A percentile compares a stretch with the other conserved stretches of the same genome.
phyloP scores from a whole-genome alignment of 1,140 invertebrate species.

The Pteromalus puparum region DNA sequence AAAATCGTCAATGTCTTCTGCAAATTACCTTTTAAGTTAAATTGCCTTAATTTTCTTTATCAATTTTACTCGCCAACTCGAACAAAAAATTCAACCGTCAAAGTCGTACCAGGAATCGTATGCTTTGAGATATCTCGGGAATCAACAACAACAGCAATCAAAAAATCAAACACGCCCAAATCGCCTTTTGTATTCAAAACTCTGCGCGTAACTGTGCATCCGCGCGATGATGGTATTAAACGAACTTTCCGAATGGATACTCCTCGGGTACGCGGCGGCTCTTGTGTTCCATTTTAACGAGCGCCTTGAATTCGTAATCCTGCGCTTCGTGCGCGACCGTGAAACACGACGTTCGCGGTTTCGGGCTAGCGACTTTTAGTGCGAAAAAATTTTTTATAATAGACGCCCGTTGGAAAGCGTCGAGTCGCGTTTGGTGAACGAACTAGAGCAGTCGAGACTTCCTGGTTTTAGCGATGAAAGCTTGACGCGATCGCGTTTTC shows the following conservation, averaged over 20 bases:
- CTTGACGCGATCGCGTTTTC: not conserved
- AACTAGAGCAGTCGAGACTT: not conserved
- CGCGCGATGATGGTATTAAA: not conserved
- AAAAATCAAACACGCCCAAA: not conserved
- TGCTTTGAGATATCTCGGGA: not conserved
- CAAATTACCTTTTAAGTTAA: no score
- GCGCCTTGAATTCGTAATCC: conserved; percentile 21
- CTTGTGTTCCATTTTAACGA: conserved; percentile 20
- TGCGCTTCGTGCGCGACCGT: not conserved
- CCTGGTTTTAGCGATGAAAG: not conserved
- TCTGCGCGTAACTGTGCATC: not conserved
- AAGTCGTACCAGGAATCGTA: no score
- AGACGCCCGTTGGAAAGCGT: not conserved
- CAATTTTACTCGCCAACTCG: no score
- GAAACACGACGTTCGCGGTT: not conserved
- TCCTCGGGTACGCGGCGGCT: conserved; percentile 11
- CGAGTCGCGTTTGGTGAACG: not conserved
- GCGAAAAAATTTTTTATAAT: not conserved
- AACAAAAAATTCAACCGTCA: no score
- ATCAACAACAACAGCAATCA: not conserved
- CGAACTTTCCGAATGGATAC: conserved; percentile 9
- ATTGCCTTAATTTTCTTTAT: no score
- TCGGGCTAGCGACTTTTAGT: not conserved
- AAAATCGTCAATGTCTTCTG: no score
- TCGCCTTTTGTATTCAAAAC: not conserved